Percentiles rank a stretch among this genome's conserved stretches.
Conservation (phyloP, 1,140 invertebrate genomes). For the Brachionus sp. region DNA sequence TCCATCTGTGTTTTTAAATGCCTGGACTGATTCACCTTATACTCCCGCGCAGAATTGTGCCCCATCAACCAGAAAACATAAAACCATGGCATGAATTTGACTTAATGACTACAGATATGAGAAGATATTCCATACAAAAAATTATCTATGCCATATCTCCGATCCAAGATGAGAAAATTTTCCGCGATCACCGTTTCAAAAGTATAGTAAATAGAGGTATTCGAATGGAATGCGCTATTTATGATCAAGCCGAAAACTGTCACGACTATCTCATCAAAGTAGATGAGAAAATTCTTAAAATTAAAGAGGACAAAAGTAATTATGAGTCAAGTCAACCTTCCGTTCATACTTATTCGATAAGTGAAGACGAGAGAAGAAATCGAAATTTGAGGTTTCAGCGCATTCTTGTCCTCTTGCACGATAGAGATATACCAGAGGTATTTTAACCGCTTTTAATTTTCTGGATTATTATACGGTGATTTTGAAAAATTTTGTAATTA, state of each 20-base stretch:
- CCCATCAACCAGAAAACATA: neutral
- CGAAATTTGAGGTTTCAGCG: neutral
- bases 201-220: neutral
- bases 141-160: neutral
- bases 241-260: neutral
- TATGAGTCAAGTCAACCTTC: neutral
- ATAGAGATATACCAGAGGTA: neutral
- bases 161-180: neutral
- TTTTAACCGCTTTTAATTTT: neutral
- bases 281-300: conserved; percentile 3
- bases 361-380: neutral
- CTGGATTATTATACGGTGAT: neutral
- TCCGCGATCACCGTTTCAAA: conserved; percentile 7
- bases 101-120: conserved; percentile 10
- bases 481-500: neutral
- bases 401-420: neutral
- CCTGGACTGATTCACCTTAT: neutral
- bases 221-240: conserved; percentile 6
- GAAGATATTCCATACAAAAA: conserved; percentile 19
- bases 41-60: neutral
- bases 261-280: neutral
- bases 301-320: neutral
- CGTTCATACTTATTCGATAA: neutral
- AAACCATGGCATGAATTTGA: conserved; percentile 25
- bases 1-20: neutral